Evolutionary conservation across 64 coral and sea anemone genomes (phyloP), one percentile per base, ranked within the genome.

Genomic region (Pachyseris speciosa): DNA sequence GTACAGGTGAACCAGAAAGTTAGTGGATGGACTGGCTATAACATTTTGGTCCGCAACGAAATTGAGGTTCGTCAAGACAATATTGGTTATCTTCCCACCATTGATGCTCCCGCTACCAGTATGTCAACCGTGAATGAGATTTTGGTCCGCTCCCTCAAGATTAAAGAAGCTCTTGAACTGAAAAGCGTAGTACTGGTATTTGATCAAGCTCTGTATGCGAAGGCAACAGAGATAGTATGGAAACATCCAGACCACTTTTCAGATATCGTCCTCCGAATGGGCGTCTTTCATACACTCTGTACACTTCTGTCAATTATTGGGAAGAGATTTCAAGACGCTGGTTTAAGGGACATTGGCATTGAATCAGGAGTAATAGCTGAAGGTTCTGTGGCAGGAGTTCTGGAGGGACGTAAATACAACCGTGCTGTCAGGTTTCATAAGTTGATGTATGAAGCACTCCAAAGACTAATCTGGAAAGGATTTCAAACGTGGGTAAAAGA

Each of bases 261-360:
- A 64, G 60, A 64, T 64, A 64, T 64, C 12, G 10, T 25, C 60
- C 60, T 64, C 8, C 60, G n/a, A 34, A 67, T 67, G 64, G 64
- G 64, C 34, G 29, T 32, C 27, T 67, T 67, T 34, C 64, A 34
- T 16, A 67, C 51, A 50, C 2, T 69, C 38, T 78, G 84, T 41
- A 87, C 72, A 48, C 39, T 89, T 37, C 45, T 94, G 69, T 57
- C 45, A 34, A 83, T 88, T n/a, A 67, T 94, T 73, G 92, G 92
- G 12, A 89, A 94, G 74, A 69, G 77, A 20, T 94, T 94, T 64
- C 60, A 94, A 52, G 92, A 83, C 64, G 86, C 86, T 72, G 86
- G 77, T 47, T 63, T 89, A 63, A 75, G 58, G 55, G 86, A 89
- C 65, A 51, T 89, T 19, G 65, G 29, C 49, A 65, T 92, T 22